phyloP scores from a whole-genome alignment of 2,888 invertebrate genomes.

The Malthinus flaveolus region DNA sequence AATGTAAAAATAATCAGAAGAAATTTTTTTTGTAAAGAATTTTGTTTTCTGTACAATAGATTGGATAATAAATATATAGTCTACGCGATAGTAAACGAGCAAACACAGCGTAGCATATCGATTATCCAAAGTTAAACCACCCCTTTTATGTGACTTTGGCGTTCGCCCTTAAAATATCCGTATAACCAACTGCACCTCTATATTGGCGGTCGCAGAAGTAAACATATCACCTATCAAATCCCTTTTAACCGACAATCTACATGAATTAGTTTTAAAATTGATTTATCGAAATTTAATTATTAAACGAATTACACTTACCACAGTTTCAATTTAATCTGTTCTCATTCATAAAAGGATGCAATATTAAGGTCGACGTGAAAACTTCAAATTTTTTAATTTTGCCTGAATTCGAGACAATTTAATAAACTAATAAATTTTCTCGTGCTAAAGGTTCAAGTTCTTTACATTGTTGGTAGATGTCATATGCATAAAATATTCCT shows the following conservation, averaged over 20 bases:
- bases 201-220: conserved; percentile 3
- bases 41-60: conserved; percentile 16
- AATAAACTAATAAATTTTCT: too few relatives aligned
- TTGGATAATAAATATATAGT: conserved; percentile 19
- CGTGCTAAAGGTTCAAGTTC: too few relatives aligned
- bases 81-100: conserved; percentile 15
- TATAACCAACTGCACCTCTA: conserved; percentile 10
- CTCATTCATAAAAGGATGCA: too few relatives aligned
- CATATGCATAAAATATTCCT: too few relatives aligned
- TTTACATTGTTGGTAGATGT: too few relatives aligned
- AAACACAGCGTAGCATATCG: conserved; percentile 20
- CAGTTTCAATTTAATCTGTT: too few relatives aligned
- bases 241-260: not conserved
- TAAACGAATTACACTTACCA: too few relatives aligned
- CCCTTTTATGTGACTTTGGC: conserved; percentile 14
- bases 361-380: too few relatives aligned
- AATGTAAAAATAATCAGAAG: too few relatives aligned
- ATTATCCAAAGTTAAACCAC: conserved; percentile 19
- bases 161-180: conserved; percentile 16
- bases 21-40: not conserved
- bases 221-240: conserved; percentile 13
- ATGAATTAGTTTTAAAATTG: too few relatives aligned
- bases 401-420: too few relatives aligned
- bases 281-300: not conserved
- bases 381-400: too few relatives aligned